Conservation (phyloP, 2,797 vertebrate genomes). For the Lagorchestes hirsutus region DNA sequence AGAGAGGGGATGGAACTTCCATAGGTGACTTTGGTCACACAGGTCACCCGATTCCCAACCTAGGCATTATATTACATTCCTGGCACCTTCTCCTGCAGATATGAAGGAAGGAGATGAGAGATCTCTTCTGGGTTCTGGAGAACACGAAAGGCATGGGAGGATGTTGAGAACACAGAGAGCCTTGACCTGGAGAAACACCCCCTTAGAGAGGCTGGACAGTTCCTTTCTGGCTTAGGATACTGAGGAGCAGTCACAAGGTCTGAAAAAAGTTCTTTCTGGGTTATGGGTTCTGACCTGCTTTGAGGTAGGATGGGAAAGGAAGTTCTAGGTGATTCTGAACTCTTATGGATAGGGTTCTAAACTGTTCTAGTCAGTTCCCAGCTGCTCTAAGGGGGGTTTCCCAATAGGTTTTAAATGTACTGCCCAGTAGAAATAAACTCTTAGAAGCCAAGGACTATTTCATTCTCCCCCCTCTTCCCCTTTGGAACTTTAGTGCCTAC, state of each 20-base stretch:
- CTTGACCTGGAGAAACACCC: neutral
- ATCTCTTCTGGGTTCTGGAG: neutral
- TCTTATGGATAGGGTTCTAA: neutral
- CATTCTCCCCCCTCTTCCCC: neutral
- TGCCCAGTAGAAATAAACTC: neutral
- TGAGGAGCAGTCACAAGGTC: neutral
- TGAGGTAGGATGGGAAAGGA: neutral
- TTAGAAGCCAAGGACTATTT: neutral
- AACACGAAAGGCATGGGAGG: neutral
- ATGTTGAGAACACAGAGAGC: neutral
- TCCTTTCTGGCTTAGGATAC: neutral
- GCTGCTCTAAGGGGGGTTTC: neutral
- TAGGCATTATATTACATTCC: neutral
- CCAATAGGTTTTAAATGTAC: neutral
- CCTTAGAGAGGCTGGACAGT: neutral
- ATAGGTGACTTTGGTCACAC: neutral
- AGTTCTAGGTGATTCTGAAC: neutral
- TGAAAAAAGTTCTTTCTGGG: neutral
- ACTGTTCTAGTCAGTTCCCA: neutral
- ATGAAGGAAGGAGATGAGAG: neutral
- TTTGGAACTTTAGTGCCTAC: neutral
- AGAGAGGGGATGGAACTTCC: fast-evolving
- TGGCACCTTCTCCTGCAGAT: neutral
- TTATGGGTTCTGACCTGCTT: neutral
- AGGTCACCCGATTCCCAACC: neutral